Conservation (phyloP, 2,888 invertebrate species). For the Drosophila pseudotalamancana region DNA sequence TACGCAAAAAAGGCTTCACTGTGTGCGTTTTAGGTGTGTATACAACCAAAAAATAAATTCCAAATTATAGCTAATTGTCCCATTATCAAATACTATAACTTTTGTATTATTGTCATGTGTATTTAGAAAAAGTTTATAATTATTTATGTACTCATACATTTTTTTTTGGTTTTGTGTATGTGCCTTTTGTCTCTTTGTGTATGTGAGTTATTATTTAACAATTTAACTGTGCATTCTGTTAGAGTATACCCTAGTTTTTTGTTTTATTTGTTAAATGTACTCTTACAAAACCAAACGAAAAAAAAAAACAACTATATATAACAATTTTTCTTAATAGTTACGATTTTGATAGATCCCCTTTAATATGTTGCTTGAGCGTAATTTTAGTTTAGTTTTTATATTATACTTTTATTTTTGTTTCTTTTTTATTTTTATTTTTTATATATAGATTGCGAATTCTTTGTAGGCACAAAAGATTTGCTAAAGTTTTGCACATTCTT, state of each 20-base stretch:
- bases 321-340: constrained; percentile 11
- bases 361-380: constrained; percentile 47
- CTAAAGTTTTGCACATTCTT: constrained; percentile 54
- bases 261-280: constrained; percentile 16
- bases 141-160: constrained; percentile 20
- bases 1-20: constrained; percentile 62
- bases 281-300: constrained; percentile 2
- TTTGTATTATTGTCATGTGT: constrained; percentile 44
- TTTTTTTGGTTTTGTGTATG: constrained; percentile 38
- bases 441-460: constrained; percentile 22
- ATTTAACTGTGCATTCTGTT: constrained; percentile 18
- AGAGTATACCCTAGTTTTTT: constrained; percentile 16
- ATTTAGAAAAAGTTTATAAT: constrained; percentile 36
- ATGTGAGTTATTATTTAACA: constrained; percentile 17
- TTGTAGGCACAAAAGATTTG: constrained; percentile 1
- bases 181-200: constrained; percentile 39
- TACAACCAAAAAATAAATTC: constrained; percentile 57
- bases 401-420: constrained; percentile 63
- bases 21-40: constrained; percentile 74
- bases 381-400: constrained; percentile 57
- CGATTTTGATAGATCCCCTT: constrained; percentile 5
- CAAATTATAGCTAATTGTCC: constrained; percentile 44
- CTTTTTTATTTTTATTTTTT: constrained; percentile 20
- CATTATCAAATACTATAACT: constrained; percentile 16
- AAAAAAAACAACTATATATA: neutral